A percentile compares a stretch with the other conserved stretches of the same genome.
These are phyloP conservation scores for Pterocles orientalis DNA, from an alignment of 2,113 vertebrate species.

Conservation along the genomic window DNA sequence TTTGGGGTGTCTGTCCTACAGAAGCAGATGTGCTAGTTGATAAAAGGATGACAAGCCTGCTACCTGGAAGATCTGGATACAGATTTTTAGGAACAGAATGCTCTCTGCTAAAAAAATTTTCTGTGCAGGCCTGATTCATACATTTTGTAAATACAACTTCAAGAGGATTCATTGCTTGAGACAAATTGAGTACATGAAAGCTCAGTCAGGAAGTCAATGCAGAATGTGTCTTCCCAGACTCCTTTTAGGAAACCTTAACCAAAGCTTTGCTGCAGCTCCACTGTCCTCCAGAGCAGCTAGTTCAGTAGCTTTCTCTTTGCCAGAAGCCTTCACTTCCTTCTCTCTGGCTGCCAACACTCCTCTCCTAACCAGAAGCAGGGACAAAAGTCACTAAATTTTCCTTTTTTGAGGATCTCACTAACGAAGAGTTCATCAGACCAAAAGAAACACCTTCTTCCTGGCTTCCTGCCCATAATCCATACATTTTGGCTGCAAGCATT, in stretches of 20 bases:
- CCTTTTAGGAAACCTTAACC: background rate
- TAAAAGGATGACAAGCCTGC: background rate
- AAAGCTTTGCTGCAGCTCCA: background rate
- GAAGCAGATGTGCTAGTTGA: background rate
- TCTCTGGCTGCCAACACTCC: background rate
- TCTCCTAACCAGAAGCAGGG: background rate
- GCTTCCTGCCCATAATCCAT: background rate
- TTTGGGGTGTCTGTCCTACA: background rate
- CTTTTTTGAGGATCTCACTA: background rate
- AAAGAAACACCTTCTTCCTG: background rate
- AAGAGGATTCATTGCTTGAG: background rate
- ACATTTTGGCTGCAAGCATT: background rate
- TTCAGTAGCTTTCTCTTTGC: background rate
- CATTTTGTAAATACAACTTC: background rate
- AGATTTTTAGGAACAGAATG: background rate
- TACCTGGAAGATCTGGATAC: background rate
- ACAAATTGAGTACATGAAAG: background rate
- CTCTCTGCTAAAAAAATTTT: background rate
- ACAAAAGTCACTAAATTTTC: background rate
- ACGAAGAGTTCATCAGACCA: background rate
- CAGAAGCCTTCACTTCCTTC: background rate
- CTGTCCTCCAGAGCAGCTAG: background rate
- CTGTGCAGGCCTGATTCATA: background rate
- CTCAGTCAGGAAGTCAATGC: rapidly evolving
- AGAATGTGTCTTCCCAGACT: background rate